Base-by-base conservation (phyloP, 2,797 vertebrate genomes). In the Trichosurus vulpecula region DNA sequence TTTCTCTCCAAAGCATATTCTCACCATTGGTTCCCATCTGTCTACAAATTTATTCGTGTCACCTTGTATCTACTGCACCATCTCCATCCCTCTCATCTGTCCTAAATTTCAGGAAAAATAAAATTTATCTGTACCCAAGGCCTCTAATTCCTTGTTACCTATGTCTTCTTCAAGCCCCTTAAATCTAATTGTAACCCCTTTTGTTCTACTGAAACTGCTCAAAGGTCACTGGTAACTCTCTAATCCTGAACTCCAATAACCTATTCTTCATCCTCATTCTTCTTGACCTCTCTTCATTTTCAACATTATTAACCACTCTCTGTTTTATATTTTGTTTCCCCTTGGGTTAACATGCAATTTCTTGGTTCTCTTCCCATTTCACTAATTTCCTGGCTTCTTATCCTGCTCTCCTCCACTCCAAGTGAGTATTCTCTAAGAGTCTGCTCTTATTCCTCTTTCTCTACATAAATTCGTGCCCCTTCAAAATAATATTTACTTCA, bases 171-270 rank as follows among this genome's bases (percentile, higher is more conserved):
- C 92, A 97, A 96, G 58, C 94, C 96, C 58, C 54, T 87, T 96
- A 96, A 97, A 54, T 90, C 93, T 96, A 56, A 91, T 94, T 97
- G 96, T 93, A 97, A 92, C 51, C 90, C n/a, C 41, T 13, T 81
- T 81, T 81, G 47, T 81, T 81, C 41, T 81, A 81, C 19, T 41
- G 6, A 74, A 41, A 74, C 16, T 47, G 19, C n/a, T 81, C 94
- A 91, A 90, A 96, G 91, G 91, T 94, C 58, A 31, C 91, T 95
- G 56, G 96, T 95, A 97, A 97, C 58, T 97, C n/a, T 6, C 66
- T 93, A 90, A 54, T 90, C 95, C 22, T 95, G 92, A 91, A 94
- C 96, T 97, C 93, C 57, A 54, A 35, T 25, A 25, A 54, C 94
- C 95, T 52, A 92, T 61, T 96, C 93, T 81, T 96, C 2, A 16